Evolutionary conservation across 2,113 vertebrate species (phyloP), one percentile per base, ranked within the genome.

Genomic region (Equus quagga): DNA sequence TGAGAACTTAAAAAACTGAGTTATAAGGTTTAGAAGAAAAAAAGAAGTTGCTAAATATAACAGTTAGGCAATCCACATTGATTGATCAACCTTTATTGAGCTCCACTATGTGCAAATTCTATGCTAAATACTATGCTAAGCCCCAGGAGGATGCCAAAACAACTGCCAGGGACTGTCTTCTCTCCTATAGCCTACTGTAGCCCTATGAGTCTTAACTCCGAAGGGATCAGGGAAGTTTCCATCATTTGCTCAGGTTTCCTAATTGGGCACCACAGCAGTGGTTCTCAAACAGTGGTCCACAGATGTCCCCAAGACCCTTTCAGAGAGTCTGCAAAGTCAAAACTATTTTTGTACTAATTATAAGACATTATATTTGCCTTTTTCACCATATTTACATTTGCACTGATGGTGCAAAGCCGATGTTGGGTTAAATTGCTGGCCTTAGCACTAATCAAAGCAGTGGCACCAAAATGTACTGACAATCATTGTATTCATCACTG

Each of bases 371-470:
- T 33, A 60, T 92, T 51, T 95, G 56, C 44, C 41, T 60, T 89
- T 93, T 95, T 87, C 8, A 73, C 28, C 36, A 87, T 46, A 23
- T 49, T 95, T 75, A 83, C 72, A 76, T 89, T 81, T 96, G 51
- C 17, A 89, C 11, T 54, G 33, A 91, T 33, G 56, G 10, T 36
- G 9, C 31, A 88, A 96, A 94, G 49, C 56, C 46, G 95, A 73
- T 18, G 23, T 21, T 73, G 56, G 41, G 26, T 95, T 88, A 93
- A 65, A 96, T 3, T 44, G 9, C 51, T 78, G 46, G 18, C 21
- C 49, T 65, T 65, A n/a, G 44, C 44, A 78, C 33, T 89, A 80
- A 92, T 65, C 51, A 82, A 73, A 95, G 46, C 56, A 79, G 8
- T 60, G 18, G 62, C 75, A 88, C 23, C 62, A 86, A 95, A 93